Evolutionary conservation across 1,140 invertebrate species (phyloP).

Genomic region (Batillaria attramentaria): DNA sequence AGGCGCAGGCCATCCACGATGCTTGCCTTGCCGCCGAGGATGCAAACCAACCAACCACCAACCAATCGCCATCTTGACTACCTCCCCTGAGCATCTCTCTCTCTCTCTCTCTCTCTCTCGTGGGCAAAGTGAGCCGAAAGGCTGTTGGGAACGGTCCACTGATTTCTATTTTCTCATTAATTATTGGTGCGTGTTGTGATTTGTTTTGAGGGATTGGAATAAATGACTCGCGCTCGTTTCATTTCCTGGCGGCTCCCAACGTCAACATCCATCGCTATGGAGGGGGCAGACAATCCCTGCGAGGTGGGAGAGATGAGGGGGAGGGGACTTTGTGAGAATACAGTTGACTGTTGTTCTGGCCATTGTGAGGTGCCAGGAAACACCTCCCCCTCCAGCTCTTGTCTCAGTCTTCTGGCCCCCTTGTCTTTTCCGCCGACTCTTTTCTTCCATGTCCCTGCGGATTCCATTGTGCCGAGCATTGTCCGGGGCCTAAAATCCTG

Average conservation of each 20-base stretch:
- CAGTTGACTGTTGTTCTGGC: not conserved
- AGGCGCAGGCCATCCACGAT: too few relatives aligned
- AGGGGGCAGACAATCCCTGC: not conserved
- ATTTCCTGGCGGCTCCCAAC: constrained; percentile 27
- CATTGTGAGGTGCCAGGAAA: constrained; percentile 13
- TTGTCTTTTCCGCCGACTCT: too few relatives aligned
- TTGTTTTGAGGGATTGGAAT: constrained; percentile 20
- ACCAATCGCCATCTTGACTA: too few relatives aligned
- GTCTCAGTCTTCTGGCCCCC: not conserved
- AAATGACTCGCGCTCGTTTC: constrained; percentile 18
- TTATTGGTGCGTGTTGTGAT: constrained; percentile 32
- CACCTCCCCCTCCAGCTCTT: too few relatives aligned
- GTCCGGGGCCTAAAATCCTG: too few relatives aligned
- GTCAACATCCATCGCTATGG: constrained; percentile 19
- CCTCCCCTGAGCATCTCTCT: not conserved
- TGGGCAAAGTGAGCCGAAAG: not conserved
- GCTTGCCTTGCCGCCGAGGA: too few relatives aligned
- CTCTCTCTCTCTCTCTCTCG: not conserved
- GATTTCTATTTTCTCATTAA: constrained; percentile 32
- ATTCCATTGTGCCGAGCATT: not conserved
- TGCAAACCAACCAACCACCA: too few relatives aligned
- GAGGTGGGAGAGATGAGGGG: not conserved
- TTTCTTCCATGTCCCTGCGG: not conserved
- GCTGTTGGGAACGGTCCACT: not conserved
- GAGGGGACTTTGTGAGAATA: not conserved